phyloP scores from a whole-genome alignment of 2,888 invertebrate genomes.

The Lycophotia porphyrea region DNA sequence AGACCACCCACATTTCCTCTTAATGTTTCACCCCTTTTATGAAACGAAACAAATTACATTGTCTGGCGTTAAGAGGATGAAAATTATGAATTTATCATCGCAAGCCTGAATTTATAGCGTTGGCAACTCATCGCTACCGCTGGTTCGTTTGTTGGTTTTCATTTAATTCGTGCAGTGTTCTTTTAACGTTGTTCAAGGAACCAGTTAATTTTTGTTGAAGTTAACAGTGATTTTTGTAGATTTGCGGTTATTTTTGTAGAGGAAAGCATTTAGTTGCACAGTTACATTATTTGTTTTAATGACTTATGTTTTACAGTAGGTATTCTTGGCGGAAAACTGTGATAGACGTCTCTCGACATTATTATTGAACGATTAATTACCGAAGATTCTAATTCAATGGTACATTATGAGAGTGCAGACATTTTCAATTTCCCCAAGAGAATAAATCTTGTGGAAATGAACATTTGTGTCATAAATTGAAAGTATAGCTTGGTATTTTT shows the following conservation, averaged over 20 bases:
- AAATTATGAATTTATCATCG: slow-evolving; percentile 53
- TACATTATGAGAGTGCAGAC: neutral
- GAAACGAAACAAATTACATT: slow-evolving; percentile 49
- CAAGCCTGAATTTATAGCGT: slow-evolving; percentile 42
- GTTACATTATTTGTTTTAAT: neutral
- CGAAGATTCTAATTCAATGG: no score
- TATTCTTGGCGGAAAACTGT: neutral
- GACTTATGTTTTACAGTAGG: neutral
- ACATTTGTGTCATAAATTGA: neutral
- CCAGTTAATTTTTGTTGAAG: slow-evolving; percentile 66
- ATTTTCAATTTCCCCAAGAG: neutral
- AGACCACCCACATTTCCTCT: no score
- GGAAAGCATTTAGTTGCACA: slow-evolving; percentile 32
- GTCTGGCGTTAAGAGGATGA: slow-evolving; percentile 42
- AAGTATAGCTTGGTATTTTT: slow-evolving; percentile 2
- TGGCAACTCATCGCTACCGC: slow-evolving; percentile 31
- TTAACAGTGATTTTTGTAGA: slow-evolving; percentile 53
- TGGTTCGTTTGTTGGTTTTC: slow-evolving; percentile 57
- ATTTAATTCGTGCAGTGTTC: slow-evolving; percentile 62
- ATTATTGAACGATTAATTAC: neutral
- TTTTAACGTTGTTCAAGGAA: slow-evolving; percentile 63
- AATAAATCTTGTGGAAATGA: neutral
- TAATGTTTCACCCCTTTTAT: slow-evolving; percentile 37
- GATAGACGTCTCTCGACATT: neutral
- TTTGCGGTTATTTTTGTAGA: slow-evolving; percentile 41